A percentile compares a stretch with the other conserved stretches of the same genome.
These are phyloP conservation scores for Australoheros facetus DNA, from an alignment of 2,797 vertebrate species.

Conservation along the genomic window DNA sequence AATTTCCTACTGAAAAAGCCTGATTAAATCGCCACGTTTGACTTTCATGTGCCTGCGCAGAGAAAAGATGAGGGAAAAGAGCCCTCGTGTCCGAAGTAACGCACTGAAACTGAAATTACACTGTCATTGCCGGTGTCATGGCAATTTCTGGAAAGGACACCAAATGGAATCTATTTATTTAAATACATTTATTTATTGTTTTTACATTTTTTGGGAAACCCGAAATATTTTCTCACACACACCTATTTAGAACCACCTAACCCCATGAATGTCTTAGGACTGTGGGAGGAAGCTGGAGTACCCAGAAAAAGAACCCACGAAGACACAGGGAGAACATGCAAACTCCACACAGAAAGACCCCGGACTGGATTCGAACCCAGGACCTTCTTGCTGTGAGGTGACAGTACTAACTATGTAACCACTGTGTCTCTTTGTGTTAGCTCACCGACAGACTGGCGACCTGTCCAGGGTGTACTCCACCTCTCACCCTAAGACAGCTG, in stretches of 20 bases:
- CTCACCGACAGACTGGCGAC: too few species aligned
- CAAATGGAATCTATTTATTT: not conserved
- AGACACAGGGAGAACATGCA: too few species aligned
- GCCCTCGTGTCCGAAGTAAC: not conserved
- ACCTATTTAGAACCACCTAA: not conserved
- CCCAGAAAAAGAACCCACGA: not conserved
- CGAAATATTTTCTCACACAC: not conserved
- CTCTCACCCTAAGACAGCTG: too few species aligned
- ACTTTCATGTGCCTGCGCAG: too few species aligned
- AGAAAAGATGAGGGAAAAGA: not conserved
- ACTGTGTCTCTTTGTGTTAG: not conserved
- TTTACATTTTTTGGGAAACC: not conserved
- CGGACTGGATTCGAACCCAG: not conserved
- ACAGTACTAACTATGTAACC: not conserved
- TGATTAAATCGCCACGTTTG: not conserved
- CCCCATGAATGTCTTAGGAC: not conserved
- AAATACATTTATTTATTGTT: too few species aligned
- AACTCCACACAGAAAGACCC: not conserved
- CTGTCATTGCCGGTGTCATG: not conserved
- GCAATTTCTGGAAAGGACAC: not conserved
- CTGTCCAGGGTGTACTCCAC: too few species aligned
- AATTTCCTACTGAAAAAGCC: not conserved
- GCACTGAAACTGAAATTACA: too few species aligned
- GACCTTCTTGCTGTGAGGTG: too few species aligned
- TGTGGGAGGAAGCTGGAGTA: not conserved